phyloP scores from a whole-genome alignment of 2,797 vertebrate genomes.

The Hirundo rustica region DNA sequence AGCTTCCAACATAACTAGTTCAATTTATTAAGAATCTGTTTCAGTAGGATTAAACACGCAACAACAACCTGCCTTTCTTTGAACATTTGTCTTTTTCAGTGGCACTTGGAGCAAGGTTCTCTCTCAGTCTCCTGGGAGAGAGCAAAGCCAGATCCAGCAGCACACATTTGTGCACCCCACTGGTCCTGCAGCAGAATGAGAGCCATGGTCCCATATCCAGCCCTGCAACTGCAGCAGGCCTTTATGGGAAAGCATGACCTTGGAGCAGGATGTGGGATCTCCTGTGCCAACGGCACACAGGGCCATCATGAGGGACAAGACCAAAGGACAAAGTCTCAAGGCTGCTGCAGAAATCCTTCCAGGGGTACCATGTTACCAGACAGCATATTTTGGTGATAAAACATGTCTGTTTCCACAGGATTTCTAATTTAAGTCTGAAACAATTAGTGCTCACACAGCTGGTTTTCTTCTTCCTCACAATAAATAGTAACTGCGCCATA shows the following conservation, averaged over 20 bases:
- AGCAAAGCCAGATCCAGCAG: background rate
- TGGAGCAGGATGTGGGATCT: background rate
- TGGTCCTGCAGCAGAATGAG: background rate
- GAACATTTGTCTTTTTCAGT: background rate
- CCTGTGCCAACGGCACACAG: background rate
- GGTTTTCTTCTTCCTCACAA: background rate
- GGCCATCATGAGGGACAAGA: background rate
- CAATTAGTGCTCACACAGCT: background rate
- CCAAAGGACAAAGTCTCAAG: background rate
- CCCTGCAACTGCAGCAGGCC: background rate
- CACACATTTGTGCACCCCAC: background rate
- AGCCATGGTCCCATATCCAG: background rate
- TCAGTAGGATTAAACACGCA: background rate
- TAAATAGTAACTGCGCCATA: background rate
- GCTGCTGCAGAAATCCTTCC: background rate
- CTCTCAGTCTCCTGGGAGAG: background rate
- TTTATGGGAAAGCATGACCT: background rate
- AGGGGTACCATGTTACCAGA: background rate
- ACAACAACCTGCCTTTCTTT: background rate
- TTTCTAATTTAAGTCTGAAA: background rate
- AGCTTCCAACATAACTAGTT: background rate
- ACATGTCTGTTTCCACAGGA: fast-evolving
- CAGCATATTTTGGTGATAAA: background rate
- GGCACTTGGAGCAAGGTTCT: background rate
- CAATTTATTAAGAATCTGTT: background rate